Conservation (phyloP, 2,113 vertebrate species). For the Laticauda laticaudata region DNA sequence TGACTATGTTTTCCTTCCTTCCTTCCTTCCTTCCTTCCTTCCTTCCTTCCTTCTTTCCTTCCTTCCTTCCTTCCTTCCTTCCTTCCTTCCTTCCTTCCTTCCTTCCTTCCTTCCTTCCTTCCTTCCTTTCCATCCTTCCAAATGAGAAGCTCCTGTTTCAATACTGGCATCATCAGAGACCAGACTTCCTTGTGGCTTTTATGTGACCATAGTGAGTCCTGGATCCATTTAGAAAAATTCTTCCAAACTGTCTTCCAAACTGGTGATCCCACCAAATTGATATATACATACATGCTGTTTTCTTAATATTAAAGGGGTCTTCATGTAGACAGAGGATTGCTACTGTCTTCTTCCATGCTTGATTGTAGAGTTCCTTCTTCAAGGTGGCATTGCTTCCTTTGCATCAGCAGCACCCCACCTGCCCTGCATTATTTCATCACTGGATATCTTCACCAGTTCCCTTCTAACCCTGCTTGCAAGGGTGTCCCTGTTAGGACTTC, state of each 20-base stretch:
- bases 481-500: neutral
- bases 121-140: neutral
- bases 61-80: neutral
- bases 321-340: neutral
- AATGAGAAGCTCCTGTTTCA: neutral
- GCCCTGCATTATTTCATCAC: neutral
- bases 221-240: neutral
- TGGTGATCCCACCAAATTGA: neutral
- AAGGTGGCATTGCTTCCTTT: neutral
- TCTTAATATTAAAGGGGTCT: neutral
- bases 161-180: neutral
- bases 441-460: neutral
- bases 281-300: neutral
- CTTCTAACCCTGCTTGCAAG: neutral
- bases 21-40: neutral
- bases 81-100: neutral
- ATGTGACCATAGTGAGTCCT: neutral
- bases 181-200: neutral
- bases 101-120: too few species aligned
- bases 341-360: neutral
- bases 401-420: neutral
- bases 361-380: neutral
- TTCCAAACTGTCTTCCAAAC: neutral
- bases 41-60: neutral
- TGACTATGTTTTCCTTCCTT: neutral